Evolutionary conservation across 2,888 invertebrate genomes (phyloP).

Genomic region (Ernsta delagoae): DNA sequence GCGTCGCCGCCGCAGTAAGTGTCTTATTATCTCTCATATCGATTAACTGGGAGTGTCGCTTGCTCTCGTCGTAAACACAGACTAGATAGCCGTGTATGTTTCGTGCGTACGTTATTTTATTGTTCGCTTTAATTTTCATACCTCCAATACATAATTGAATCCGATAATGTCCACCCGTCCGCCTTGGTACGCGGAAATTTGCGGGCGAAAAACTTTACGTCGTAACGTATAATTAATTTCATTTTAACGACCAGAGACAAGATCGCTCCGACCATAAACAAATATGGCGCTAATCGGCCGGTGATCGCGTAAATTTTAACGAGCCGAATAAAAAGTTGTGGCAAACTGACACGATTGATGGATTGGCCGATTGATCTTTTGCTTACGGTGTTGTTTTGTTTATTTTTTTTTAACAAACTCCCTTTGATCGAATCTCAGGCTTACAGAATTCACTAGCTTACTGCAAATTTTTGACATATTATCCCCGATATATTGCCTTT

Average conservation of each 20-base stretch:
- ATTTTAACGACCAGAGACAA: conserved; percentile 29
- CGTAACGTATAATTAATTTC: conserved; percentile 31
- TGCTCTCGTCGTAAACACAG: conserved; percentile 19
- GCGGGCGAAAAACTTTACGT: conserved; percentile 17
- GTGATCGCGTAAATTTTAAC: conserved; percentile 31
- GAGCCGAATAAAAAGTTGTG: conserved; percentile 27
- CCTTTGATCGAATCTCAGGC: too few species aligned
- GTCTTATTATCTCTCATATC: conserved; percentile 25
- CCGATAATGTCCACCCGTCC: conserved; percentile 20
- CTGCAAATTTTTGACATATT: neutral
- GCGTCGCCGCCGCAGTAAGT: conserved; percentile 3
- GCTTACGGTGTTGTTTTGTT: conserved; percentile 4
- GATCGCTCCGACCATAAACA: conserved; percentile 27
- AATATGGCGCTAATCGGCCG: conserved; percentile 33
- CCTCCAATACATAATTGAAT: conserved; percentile 26
- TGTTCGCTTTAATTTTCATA: conserved; percentile 27
- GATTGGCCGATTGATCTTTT: conserved; percentile 23
- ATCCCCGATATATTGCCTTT: too few species aligned
- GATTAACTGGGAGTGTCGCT: conserved; percentile 21
- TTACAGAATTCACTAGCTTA: neutral
- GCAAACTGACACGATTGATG: conserved; percentile 22
- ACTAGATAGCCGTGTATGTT: conserved; percentile 24
- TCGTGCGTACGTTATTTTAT: conserved; percentile 11
- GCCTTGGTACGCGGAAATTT: conserved; percentile 31
- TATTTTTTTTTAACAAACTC: conserved; percentile 6